phyloP scores from a whole-genome alignment of 2,113 vertebrate species.

The Osmerus mordax region DNA sequence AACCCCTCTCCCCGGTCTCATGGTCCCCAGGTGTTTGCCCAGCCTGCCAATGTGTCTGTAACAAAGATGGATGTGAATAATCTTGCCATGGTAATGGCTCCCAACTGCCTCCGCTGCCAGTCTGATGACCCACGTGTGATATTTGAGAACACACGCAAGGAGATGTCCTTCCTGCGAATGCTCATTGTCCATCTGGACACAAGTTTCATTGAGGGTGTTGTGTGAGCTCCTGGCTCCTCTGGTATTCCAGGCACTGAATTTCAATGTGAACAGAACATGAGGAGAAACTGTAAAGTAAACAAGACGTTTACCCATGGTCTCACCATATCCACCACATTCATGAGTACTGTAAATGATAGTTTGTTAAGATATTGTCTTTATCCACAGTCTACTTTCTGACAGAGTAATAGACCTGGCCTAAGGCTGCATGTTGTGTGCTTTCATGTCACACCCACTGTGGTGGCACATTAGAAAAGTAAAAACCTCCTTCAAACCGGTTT shows the following conservation, averaged over 20 bases:
- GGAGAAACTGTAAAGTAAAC: too few species aligned
- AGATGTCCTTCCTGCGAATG: slow-evolving; percentile 90
- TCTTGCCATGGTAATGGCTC: slow-evolving; percentile 92
- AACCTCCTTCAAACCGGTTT: slow-evolving; percentile 11
- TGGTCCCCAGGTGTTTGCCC: slow-evolving; percentile 80
- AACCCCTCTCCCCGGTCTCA: background rate
- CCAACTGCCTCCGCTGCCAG: slow-evolving; percentile 88
- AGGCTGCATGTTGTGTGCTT: slow-evolving; percentile 22
- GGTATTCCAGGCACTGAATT: background rate
- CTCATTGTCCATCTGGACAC: slow-evolving; percentile 90
- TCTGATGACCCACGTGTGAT: slow-evolving; percentile 85
- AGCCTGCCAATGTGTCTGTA: slow-evolving; percentile 83
- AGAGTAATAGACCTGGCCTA: slow-evolving; percentile 14
- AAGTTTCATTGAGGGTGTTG: slow-evolving; percentile 77
- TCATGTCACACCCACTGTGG: slow-evolving; percentile 27
- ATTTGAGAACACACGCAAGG: slow-evolving; percentile 89
- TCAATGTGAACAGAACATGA: background rate
- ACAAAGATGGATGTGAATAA: slow-evolving; percentile 95
- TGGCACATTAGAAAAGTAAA: background rate
- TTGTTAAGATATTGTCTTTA: background rate
- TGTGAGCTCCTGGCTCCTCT: slow-evolving; percentile 60
- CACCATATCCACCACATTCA: background rate
- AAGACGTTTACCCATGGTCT: background rate
- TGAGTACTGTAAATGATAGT: background rate
- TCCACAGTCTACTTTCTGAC: slow-evolving; percentile 4